These are phyloP conservation scores for Tachycineta bicolor DNA, from an alignment of 2,113 vertebrate species.

Conservation along the genomic window DNA sequence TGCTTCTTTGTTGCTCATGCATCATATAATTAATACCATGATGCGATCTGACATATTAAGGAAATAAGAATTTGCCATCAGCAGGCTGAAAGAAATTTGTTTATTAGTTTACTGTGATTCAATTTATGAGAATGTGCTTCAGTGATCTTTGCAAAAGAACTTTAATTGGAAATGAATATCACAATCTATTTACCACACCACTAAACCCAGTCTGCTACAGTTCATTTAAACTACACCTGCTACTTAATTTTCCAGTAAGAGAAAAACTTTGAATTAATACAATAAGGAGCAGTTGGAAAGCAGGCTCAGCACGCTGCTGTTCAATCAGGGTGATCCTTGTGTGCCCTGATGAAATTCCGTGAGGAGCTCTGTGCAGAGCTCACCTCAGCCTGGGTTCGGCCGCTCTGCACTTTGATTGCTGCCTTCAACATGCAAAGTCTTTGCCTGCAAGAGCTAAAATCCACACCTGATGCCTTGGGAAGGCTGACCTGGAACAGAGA, in stretches of 20 bases:
- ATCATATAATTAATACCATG: conserved; percentile 78
- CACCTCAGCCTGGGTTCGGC: background rate
- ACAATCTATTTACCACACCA: conserved; percentile 79
- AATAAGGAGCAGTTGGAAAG: conserved; percentile 24
- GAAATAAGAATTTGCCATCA: conserved; percentile 76
- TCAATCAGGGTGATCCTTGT: background rate
- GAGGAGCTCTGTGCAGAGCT: background rate
- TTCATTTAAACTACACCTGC: conserved; percentile 81
- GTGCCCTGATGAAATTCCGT: background rate
- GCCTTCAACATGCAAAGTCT: background rate
- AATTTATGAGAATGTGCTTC: conserved; percentile 82
- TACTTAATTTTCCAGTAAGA: conserved; percentile 70
- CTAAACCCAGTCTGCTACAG: conserved; percentile 70
- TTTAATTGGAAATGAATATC: conserved; percentile 85
- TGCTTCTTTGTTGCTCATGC: conserved; percentile 62
- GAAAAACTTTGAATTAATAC: conserved; percentile 66
- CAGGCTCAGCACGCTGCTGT: background rate
- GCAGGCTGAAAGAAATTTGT: conserved; percentile 72
- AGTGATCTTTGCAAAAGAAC: conserved; percentile 80
- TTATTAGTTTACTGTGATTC: conserved; percentile 80
- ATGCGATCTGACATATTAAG: conserved; percentile 76
- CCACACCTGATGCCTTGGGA: background rate
- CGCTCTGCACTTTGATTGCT: background rate
- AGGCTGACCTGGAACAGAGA: no score
- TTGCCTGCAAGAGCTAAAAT: background rate